phyloP scores from a whole-genome alignment of 2,888 invertebrate species.

The Troides helena region DNA sequence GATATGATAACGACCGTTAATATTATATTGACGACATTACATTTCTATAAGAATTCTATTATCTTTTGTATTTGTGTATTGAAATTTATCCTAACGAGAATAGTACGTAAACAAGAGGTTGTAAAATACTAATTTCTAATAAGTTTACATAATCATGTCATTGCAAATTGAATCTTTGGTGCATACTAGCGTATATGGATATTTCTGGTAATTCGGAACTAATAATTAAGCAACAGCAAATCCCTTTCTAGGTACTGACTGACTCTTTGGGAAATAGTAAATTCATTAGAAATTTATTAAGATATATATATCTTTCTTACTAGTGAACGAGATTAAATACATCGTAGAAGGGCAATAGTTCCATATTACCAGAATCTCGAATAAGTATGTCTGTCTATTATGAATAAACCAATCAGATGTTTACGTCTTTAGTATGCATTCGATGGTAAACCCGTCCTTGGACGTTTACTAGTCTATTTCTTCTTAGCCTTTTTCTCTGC shows the following conservation, averaged over 20 bases:
- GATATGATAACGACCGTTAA: too few species aligned
- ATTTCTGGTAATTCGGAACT: constrained; percentile 14
- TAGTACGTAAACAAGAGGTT: not conserved
- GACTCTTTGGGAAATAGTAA: not conserved
- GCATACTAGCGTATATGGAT: constrained; percentile 27
- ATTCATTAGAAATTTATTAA: not conserved
- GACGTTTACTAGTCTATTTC: constrained; percentile 66
- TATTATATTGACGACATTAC: not conserved
- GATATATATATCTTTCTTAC: not conserved
- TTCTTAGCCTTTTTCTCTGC: constrained; percentile 90
- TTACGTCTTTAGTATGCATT: not conserved
- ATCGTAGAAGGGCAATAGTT: not conserved
- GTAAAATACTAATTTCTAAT: constrained; percentile 4
- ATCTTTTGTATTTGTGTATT: not conserved
- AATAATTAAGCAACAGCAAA: not conserved
- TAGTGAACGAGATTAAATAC: not conserved
- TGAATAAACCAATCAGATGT: not conserved
- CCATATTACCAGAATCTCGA: constrained; percentile 11
- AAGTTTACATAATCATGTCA: constrained; percentile 9
- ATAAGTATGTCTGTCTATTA: not conserved
- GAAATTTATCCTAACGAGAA: not conserved
- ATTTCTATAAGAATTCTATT: not conserved
- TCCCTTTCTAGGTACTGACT: not conserved
- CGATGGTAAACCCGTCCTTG: not conserved
- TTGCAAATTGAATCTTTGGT: constrained; percentile 26